A percentile compares a stretch with the other conserved stretches of the same genome.
Conservation (phyloP, 2,113 vertebrate species). For the Psittacula cyanocephala region DNA sequence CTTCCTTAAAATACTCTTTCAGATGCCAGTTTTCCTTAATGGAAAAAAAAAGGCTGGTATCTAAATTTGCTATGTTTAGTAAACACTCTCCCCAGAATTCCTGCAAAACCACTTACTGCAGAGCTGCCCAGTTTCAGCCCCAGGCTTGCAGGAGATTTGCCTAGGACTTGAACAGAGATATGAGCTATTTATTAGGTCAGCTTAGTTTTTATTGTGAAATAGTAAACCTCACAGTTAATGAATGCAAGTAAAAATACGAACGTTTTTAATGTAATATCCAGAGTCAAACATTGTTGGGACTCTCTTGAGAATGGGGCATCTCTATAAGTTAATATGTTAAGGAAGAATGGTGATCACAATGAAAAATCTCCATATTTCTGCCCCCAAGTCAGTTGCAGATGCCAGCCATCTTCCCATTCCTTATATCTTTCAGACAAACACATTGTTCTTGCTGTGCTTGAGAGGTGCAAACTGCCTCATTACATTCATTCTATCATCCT, state of each 20-base stretch:
- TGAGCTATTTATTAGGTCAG: not conserved
- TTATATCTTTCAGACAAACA: not conserved
- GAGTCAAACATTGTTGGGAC: not conserved
- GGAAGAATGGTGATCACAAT: not conserved
- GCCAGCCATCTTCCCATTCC: not conserved
- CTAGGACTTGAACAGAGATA: not conserved
- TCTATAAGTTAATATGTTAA: not conserved
- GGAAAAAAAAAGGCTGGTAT: not conserved
- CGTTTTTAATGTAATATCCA: not conserved
- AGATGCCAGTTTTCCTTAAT: conserved; percentile 24
- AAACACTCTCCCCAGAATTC: not conserved
- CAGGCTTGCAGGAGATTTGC: not conserved
- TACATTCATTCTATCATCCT: not conserved
- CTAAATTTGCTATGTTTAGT: not conserved
- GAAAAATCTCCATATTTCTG: not conserved
- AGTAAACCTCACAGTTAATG: not conserved
- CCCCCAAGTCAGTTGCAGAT: not conserved
- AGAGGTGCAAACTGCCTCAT: not conserved
- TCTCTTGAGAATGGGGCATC: not conserved
- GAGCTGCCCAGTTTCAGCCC: not conserved
- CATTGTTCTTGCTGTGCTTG: not conserved
- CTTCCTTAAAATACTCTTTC: conserved; percentile 27
- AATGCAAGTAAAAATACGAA: not conserved
- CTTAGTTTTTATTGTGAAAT: not conserved
- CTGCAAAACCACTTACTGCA: not conserved